Base-by-base conservation (phyloP, 2,113 vertebrate species). In the Lasiurus borealis region DNA sequence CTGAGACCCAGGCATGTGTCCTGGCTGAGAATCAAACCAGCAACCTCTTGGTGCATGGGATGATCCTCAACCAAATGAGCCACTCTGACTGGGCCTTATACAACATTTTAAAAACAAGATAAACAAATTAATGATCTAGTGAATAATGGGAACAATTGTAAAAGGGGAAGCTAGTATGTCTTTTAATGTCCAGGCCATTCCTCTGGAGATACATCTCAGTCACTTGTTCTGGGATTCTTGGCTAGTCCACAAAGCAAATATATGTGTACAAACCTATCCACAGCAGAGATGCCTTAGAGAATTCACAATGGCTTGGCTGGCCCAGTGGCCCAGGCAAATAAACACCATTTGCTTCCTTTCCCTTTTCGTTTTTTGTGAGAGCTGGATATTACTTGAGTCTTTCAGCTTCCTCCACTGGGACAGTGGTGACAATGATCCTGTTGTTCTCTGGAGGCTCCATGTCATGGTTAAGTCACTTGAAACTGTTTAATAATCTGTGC, bases 401-500 rank as follows among this genome's bases (percentile, higher is more conserved):
- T 82, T 91, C 57, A 76, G 18, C 34, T 88, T 86, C 73, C 18
- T 93, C 84, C 76, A 66, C 64, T 62, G 90, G 84, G 92, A 94
- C 69, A 89, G 62, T 91, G 80, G 34, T 93, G 91, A 94, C 91
- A 90, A 84, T 94, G 91, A 90, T 92, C 52, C 31, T 90, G 21
- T 80, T 76, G 23, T 59, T 88, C 95, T 90, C 91, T 48, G 29
- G 88, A 95, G 95, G 50, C 36, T 57, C 72, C 40, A 54, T 92
- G 85, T 90, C 85, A 88, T 69, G 8, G 81, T 44, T 87, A 96
- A 95, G 93, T 81, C 82, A 68, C 52, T 88, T 94, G 84, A 97
- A 96, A 93, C 48, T 88, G 13, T 81, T 93, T 86, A 93, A 89
- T 97, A 96, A 84, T 89, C 78, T 91, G 73, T 83, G 64, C 44